Evolutionary conservation across 35 echinoderm and acorn worm genomes (phyloP).

Genomic region (Holothuria glaberrima): DNA sequence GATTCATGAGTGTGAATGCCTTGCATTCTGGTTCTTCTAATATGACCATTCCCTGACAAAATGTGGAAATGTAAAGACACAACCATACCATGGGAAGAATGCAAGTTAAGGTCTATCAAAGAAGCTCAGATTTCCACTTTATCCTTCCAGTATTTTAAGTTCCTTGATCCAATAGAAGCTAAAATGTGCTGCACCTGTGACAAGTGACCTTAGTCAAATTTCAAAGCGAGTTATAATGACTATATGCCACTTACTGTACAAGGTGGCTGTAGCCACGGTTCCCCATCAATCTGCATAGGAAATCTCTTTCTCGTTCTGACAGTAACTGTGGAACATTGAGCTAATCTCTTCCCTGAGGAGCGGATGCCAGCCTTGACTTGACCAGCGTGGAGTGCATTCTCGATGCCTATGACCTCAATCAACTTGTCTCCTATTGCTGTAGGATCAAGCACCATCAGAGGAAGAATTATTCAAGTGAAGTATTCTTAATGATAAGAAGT

Average conservation of each 20-base stretch:
- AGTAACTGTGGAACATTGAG: conserved; percentile 93
- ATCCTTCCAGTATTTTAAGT: too few species aligned
- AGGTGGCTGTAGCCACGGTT: conserved; percentile 97
- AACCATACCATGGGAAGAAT: too few species aligned
- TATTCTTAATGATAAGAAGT: too few species aligned
- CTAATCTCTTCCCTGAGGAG: conserved; percentile 90
- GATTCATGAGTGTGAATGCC: too few species aligned
- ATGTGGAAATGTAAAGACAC: too few species aligned
- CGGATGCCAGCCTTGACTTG: conserved; percentile 96
- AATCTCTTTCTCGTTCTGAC: conserved; percentile 90
- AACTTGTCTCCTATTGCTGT: conserved; percentile 97
- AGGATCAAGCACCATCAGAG: neutral
- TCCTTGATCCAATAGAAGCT: too few species aligned
- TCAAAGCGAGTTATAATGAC: neutral
- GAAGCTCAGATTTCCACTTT: too few species aligned
- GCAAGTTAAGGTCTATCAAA: too few species aligned
- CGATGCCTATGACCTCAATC: conserved; percentile 93
- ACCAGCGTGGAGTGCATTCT: conserved; percentile 92
- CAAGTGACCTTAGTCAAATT: too few species aligned
- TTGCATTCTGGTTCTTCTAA: too few species aligned
- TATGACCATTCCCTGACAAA: too few species aligned
- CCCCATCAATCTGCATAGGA: conserved; percentile 99
- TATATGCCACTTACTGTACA: conserved; percentile 79
- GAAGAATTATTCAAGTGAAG: neutral
- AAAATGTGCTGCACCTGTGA: too few species aligned